Percentiles rank a stretch among this genome's conserved stretches.
phyloP scores from a whole-genome alignment of 2,113 vertebrate species.

The Mesembrinibis cayennensis region DNA sequence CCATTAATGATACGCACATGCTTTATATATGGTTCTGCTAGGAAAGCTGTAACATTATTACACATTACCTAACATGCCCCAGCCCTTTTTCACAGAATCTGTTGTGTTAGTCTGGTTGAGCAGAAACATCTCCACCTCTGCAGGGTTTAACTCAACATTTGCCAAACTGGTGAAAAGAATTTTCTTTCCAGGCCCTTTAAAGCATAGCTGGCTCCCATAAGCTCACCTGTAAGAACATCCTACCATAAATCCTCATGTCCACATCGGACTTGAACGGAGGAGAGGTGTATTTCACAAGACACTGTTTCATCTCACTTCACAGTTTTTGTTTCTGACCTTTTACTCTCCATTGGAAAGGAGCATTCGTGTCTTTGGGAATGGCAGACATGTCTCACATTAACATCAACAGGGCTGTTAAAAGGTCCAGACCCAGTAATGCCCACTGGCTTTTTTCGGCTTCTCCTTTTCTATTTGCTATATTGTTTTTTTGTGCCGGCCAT shows the following conservation, averaged over 20 bases:
- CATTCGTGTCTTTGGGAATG: neutral
- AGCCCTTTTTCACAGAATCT: neutral
- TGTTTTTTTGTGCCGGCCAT: accelerated
- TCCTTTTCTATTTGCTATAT: neutral
- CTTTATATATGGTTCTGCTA: neutral
- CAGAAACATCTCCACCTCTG: neutral
- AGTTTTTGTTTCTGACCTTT: neutral
- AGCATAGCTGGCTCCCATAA: neutral
- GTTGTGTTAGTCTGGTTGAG: neutral
- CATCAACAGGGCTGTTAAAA: neutral
- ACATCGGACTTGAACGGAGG: accelerated
- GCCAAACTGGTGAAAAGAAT: neutral
- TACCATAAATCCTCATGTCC: neutral
- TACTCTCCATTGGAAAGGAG: neutral
- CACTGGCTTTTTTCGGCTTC: neutral
- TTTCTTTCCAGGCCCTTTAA: neutral
- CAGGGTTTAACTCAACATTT: neutral
- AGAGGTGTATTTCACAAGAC: neutral
- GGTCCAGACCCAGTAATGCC: neutral
- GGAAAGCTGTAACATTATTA: neutral
- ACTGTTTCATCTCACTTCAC: neutral
- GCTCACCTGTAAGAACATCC: neutral
- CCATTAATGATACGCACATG: neutral
- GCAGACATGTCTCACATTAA: neutral
- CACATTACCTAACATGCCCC: neutral